Conservation (phyloP, 2,797 vertebrate genomes). For the Chelon labrosus region DNA sequence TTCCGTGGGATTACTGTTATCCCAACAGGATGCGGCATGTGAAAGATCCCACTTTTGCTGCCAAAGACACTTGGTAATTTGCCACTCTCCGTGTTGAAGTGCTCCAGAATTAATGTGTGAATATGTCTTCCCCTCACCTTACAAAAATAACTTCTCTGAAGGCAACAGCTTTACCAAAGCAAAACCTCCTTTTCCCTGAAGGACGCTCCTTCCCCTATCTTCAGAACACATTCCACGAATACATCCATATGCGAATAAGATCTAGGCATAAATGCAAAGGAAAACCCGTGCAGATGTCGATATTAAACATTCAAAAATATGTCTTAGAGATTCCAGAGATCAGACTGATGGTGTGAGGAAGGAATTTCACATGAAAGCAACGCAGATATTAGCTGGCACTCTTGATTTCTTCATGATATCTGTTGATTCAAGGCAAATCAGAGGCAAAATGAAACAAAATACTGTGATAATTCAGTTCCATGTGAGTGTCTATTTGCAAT, state of each 20-base stretch:
- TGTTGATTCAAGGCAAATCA: slow-evolving; percentile 3
- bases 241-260: slow-evolving; percentile 52
- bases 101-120: slow-evolving; percentile 43
- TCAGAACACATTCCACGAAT: slow-evolving; percentile 40
- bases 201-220: slow-evolving; percentile 35
- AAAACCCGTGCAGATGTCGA: slow-evolving; percentile 32
- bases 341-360: background rate
- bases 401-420: background rate
- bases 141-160: slow-evolving; percentile 40
- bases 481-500: background rate
- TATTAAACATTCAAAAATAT: slow-evolving; percentile 40
- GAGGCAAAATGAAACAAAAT: background rate
- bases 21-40: slow-evolving; percentile 33
- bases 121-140: slow-evolving; percentile 37
- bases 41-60: slow-evolving; percentile 53
- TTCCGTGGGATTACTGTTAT: slow-evolving; percentile 31
- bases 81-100: slow-evolving; percentile 41
- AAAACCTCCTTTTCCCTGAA: background rate
- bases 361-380: slow-evolving; percentile 14
- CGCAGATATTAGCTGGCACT: background rate
- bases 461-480: background rate
- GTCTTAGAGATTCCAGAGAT: slow-evolving; percentile 9
- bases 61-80: slow-evolving; percentile 58
- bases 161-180: slow-evolving; percentile 9
- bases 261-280: slow-evolving; percentile 25